These are phyloP conservation scores for Zaprionus kolodkinae DNA, from an alignment of 1,140 invertebrate genomes.

Conservation along the genomic window DNA sequence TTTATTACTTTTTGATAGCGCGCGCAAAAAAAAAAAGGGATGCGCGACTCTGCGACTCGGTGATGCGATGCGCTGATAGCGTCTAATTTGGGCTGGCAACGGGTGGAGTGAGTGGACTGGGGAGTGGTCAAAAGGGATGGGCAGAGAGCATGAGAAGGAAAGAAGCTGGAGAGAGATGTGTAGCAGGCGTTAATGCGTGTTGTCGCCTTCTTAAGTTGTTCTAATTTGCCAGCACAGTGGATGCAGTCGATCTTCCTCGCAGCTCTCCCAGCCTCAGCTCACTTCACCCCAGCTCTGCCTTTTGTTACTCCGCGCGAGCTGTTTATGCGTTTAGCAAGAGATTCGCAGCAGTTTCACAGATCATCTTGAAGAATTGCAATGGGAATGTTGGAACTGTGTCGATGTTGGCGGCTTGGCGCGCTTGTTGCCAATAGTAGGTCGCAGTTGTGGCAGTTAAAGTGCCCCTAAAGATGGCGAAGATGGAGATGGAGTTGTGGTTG, in stretches of 20 bases:
- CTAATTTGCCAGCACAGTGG: slow-evolving; percentile 65
- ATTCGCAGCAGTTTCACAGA: background rate
- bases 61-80: slow-evolving; percentile 1
- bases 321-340: slow-evolving; percentile 4
- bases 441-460: background rate
- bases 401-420: slow-evolving; percentile 48
- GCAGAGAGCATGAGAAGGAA: background rate
- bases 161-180: background rate
- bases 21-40: slow-evolving; percentile 49
- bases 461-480: background rate
- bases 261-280: too few relatives aligned
- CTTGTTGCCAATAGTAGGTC: slow-evolving; percentile 46
- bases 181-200: slow-evolving; percentile 66
- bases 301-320: slow-evolving; percentile 1
- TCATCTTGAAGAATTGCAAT: slow-evolving; percentile 32
- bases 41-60: slow-evolving; percentile 23
- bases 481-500: slow-evolving; percentile 6
- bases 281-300: too few relatives aligned
- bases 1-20: slow-evolving; percentile 84
- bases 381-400: slow-evolving; percentile 47
- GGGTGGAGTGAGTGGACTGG: background rate
- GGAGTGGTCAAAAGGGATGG: background rate
- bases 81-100: slow-evolving; percentile 3
- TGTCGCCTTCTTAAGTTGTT: slow-evolving; percentile 77
- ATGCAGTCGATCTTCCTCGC: too few relatives aligned